Percentiles rank a stretch among this genome's conserved stretches.
These are phyloP conservation scores for Ricordea florida DNA, from an alignment of 92 coral and sea anemone genomes.

Conservation along the genomic window DNA sequence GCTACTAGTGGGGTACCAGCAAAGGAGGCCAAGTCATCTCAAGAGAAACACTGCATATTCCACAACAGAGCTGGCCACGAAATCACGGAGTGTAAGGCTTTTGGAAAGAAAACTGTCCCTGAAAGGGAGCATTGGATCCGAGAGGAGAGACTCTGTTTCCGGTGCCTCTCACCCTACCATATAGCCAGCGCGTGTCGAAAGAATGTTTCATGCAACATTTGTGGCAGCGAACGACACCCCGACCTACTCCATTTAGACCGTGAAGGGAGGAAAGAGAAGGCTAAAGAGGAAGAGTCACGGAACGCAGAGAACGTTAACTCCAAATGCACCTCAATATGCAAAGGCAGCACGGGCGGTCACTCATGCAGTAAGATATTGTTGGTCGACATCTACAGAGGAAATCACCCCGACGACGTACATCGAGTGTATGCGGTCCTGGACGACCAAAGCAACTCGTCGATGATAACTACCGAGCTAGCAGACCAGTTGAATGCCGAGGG, in stretches of 20 bases:
- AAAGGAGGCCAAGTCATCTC: neutral
- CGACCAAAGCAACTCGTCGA: constrained; percentile 52
- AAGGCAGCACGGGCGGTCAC: constrained; percentile 6
- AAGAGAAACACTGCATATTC: constrained; percentile 4
- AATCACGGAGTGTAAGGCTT: constrained; percentile 1
- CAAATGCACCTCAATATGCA: constrained; percentile 32
- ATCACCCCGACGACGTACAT: neutral
- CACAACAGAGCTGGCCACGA: constrained; percentile 5
- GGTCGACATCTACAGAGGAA: neutral
- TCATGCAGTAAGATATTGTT: constrained; percentile 37
- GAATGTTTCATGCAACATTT: constrained; percentile 10
- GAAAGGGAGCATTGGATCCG: constrained; percentile 17
- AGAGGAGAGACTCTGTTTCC: constrained; percentile 16
- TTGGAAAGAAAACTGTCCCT: constrained; percentile 2
- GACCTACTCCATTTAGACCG: constrained; percentile 17
- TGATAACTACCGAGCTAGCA: constrained; percentile 38
- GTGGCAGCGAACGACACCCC: constrained; percentile 27
- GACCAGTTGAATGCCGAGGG: constrained; percentile 29
- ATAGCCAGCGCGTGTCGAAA: constrained; percentile 20
- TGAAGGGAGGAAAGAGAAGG: neutral
- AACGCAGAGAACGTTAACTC: neutral
- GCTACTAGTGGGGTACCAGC: neutral
- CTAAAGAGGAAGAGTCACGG: neutral
- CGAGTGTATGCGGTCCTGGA: constrained; percentile 24
- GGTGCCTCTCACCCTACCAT: constrained; percentile 9